phyloP scores from a whole-genome alignment of 2,888 invertebrate genomes.

The Parnassius apollo region DNA sequence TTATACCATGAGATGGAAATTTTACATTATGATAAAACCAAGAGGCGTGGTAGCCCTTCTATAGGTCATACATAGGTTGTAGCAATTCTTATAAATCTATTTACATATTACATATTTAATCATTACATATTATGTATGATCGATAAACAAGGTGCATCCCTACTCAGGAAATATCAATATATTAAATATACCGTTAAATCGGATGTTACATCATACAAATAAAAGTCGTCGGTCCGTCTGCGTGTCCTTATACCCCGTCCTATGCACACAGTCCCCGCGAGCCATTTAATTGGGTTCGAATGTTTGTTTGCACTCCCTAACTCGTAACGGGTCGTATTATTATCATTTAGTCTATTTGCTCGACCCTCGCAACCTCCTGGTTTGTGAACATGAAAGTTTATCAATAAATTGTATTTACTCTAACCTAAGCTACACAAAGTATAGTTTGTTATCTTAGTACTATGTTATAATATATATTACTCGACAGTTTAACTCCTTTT shows the following conservation, averaged over 20 bases:
- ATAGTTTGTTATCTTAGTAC: not conserved
- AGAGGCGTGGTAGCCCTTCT: no score
- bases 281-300: constrained; percentile 69
- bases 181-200: constrained; percentile 26
- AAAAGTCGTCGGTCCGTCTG: constrained; percentile 33
- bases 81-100: no score
- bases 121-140: no score
- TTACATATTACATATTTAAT: no score
- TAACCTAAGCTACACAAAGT: not conserved
- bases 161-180: constrained; percentile 3
- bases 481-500: no score
- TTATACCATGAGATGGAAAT: no score
- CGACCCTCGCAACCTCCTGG: constrained; percentile 41
- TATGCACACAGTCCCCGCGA: constrained; percentile 57
- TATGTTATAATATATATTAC: no score
- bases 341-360: constrained; percentile 47
- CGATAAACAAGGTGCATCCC: not conserved
- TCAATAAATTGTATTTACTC: constrained; percentile 41
- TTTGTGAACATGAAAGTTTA: constrained; percentile 34
- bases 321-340: constrained; percentile 44
- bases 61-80: no score
- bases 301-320: constrained; percentile 54
- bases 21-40: no score
- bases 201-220: constrained; percentile 27
- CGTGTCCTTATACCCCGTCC: constrained; percentile 39